Evolutionary conservation across 2,888 invertebrate species (phyloP), one percentile per base, ranked within the genome.

Genomic region (Hetaerina titia): DNA sequence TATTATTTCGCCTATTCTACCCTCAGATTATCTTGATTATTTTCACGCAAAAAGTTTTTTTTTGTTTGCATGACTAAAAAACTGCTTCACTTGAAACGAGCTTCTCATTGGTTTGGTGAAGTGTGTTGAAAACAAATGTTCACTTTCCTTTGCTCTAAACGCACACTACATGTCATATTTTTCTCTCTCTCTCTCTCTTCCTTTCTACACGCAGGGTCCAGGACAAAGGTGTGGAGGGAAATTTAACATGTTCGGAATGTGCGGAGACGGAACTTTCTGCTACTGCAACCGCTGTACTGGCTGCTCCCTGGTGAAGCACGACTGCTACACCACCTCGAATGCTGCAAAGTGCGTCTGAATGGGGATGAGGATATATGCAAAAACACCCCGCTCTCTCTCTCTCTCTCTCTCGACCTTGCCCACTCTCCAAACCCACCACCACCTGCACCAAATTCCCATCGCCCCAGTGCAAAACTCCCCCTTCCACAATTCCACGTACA

Each of bases 191-290:
- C 13, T 8, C 2, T 31, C 15, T 31, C 17, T 90, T 63, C 13
- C n/a, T 90, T 25, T 90, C n/a, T 25, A 63, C 69, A 95, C 89
- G 0, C 95, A 97, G 97, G 97, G 97, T 11, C 97, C 97, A 0
- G 97, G 96, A n/a, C 96, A 97, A 69, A 96, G 96, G 6, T 97
- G 97, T 95, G 97, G 97, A 6, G 97, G 97, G 4, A 96, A 96
- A 25, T 96, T 96, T 95, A 96, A 96, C 92, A 95, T 96, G 63
- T 96, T 96, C 90, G 97, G 97, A 7, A 96, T 95, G 5, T 97
- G 97, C 95, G 97, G 96, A 22, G 96, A 96, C 1, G 97, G 97
- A 6, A 96, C 97, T 96, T 96, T 95, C 95, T 97, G 97, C 96
- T 96, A 95, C 4, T 97, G 97, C 95, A 96, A 96, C 81, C 96